Evolutionary conservation across 2,113 vertebrate species (phyloP).

Genomic region (Okapia johnstoni): DNA sequence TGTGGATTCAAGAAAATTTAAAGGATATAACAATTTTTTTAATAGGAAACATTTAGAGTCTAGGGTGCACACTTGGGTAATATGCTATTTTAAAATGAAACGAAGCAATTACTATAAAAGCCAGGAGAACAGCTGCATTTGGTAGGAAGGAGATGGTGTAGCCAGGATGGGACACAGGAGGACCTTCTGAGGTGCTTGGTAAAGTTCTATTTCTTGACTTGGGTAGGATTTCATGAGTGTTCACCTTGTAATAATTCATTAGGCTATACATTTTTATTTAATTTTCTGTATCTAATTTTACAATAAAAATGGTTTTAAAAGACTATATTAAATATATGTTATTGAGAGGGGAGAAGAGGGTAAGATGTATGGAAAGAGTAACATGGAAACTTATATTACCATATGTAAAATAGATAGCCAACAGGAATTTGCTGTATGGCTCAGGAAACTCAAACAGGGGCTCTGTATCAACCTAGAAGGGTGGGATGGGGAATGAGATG

Average conservation of each 20-base stretch:
- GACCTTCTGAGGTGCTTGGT: background rate
- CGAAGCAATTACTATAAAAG: background rate
- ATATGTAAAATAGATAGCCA: background rate
- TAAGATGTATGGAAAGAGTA: background rate
- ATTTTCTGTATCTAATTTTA: slow-evolving; percentile 21
- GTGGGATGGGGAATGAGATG: background rate
- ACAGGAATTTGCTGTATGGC: background rate
- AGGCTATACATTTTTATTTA: background rate
- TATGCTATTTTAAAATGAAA: background rate
- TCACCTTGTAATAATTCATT: background rate
- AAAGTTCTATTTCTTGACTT: background rate
- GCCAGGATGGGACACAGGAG: background rate
- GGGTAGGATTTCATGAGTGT: background rate
- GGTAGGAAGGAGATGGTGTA: background rate
- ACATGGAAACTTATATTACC: background rate
- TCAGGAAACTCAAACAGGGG: background rate
- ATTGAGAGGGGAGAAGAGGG: background rate
- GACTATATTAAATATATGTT: background rate
- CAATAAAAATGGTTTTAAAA: background rate
- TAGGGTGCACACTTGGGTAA: background rate
- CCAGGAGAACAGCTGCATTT: background rate
- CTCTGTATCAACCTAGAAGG: background rate
- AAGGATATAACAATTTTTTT: background rate
- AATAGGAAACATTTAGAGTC: background rate
- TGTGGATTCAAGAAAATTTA: background rate